Conservation (phyloP, 2,888 invertebrate species). For the Mantis religiosa region DNA sequence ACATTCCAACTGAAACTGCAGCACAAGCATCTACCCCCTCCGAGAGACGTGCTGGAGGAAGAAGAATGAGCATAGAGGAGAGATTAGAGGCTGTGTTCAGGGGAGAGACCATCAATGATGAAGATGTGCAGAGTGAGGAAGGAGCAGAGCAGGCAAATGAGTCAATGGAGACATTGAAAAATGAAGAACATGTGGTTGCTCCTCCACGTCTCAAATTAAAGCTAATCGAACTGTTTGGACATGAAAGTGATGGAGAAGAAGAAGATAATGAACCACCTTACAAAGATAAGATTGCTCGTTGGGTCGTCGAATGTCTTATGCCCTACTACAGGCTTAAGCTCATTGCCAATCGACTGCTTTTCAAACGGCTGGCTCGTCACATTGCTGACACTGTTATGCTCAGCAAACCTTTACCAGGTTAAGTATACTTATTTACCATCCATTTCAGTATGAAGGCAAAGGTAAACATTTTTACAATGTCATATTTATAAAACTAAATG, state of each 20-base stretch:
- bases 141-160: not conserved
- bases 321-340: conserved; percentile 15
- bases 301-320: conserved; percentile 19
- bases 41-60: not conserved
- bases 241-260: not conserved
- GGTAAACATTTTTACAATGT: too few relatives aligned
- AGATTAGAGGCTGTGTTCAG: not conserved
- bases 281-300: conserved; percentile 16
- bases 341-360: conserved; percentile 1
- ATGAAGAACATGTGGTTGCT: not conserved
- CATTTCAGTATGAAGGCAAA: too few relatives aligned
- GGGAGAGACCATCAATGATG: not conserved
- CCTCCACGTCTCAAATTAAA: not conserved
- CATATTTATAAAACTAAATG: too few relatives aligned
- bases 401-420: conserved; percentile 11
- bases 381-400: conserved; percentile 13
- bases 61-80: not conserved
- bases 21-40: not conserved
- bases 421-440: not conserved
- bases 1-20: not conserved
- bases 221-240: not conserved
- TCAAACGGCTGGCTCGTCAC: conserved; percentile 16
- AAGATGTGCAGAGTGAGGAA: not conserved
- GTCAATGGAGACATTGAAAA: not conserved
- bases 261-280: not conserved